phyloP scores from a whole-genome alignment of 2,113 vertebrate genomes.

The Cygnus atratus region DNA sequence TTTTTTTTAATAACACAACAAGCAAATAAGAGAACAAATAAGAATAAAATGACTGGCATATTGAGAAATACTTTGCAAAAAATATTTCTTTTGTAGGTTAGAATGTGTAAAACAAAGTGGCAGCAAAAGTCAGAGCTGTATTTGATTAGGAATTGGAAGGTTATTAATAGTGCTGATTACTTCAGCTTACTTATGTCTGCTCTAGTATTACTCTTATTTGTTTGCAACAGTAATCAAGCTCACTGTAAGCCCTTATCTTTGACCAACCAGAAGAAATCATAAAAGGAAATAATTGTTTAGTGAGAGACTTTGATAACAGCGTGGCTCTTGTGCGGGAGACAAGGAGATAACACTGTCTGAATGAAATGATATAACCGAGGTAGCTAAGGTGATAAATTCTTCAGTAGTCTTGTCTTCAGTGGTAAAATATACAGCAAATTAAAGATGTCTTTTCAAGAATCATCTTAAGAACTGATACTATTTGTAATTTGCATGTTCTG shows the following conservation, averaged over 20 bases:
- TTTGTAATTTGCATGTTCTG: constrained; percentile 17
- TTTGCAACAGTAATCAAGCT: constrained; percentile 67
- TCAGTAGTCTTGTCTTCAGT: constrained; percentile 38
- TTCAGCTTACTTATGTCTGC: constrained; percentile 46
- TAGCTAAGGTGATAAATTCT: constrained; percentile 56
- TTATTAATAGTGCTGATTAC: constrained; percentile 67
- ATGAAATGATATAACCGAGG: constrained; percentile 17
- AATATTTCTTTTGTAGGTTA: constrained; percentile 35
- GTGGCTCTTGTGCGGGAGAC: constrained; percentile 47
- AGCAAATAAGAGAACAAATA: background rate
- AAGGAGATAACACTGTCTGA: constrained; percentile 44
- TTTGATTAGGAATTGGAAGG: constrained; percentile 70
- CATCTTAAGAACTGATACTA: constrained; percentile 1
- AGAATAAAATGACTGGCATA: background rate
- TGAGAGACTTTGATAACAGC: constrained; percentile 60
- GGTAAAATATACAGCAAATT: constrained; percentile 49
- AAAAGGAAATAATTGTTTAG: constrained; percentile 72
- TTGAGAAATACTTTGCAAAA: constrained; percentile 11
- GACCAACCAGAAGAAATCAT: constrained; percentile 62
- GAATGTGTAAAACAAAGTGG: constrained; percentile 48
- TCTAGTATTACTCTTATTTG: constrained; percentile 58
- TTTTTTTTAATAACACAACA: background rate
- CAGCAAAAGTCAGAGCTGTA: constrained; percentile 70
- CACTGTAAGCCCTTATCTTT: constrained; percentile 62
- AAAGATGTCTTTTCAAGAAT: constrained; percentile 10